A percentile compares a stretch with the other conserved stretches of the same genome.
These are phyloP conservation scores for Lithosia quadra DNA, from an alignment of 2,888 invertebrate species.

Conservation along the genomic window DNA sequence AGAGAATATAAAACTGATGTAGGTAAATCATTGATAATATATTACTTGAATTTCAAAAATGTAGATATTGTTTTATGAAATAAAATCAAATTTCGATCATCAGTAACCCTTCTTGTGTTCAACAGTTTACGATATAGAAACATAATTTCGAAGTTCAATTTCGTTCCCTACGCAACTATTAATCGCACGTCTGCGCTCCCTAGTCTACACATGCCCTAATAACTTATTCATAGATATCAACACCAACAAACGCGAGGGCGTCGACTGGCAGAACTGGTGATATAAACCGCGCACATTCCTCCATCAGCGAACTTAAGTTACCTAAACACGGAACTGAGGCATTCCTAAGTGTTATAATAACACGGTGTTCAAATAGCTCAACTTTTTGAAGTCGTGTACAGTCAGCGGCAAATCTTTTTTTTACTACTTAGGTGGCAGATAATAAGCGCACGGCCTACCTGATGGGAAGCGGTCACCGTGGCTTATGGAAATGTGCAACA, in stretches of 20 bases:
- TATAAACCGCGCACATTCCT: conserved; percentile 29
- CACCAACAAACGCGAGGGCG: conserved; percentile 26
- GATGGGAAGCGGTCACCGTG: no score
- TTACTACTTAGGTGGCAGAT: no score
- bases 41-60: no score
- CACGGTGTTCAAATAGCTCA: not conserved
- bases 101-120: not conserved
- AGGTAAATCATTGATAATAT: not conserved
- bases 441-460: no score
- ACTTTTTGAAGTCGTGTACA: not conserved
- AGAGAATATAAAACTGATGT: no score
- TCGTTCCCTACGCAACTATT: not conserved
- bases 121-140: not conserved
- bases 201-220: conserved; percentile 31
- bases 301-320: conserved; percentile 19
- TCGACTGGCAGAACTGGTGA: conserved; percentile 21
- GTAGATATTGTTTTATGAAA: no score
- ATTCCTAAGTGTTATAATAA: not conserved
- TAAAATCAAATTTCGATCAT: not conserved
- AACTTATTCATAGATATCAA: conserved; percentile 41
- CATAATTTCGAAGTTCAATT: no score
- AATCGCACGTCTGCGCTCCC: conserved; percentile 12
- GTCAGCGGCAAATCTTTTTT: no score
- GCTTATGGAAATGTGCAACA: no score
- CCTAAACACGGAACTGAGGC: conserved; percentile 41